Percentiles rank a stretch among this genome's conserved stretches.
Evolutionary conservation across 2,113 vertebrate species (phyloP).

Genomic region (Leptodactylus fuscus): DNA sequence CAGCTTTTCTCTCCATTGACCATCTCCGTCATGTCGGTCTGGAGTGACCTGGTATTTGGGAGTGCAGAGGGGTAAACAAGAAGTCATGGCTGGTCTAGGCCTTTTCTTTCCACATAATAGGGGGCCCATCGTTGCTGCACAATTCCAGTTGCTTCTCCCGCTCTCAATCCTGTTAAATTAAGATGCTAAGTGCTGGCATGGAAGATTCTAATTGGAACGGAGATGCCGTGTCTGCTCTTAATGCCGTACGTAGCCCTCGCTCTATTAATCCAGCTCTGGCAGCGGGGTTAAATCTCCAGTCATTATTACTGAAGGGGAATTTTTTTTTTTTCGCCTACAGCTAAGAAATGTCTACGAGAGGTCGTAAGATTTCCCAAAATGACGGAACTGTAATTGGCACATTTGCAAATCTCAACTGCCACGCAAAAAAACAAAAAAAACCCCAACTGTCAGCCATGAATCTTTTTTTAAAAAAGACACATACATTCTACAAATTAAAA

Average conservation of each 20-base stretch:
- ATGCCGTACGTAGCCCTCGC: neutral
- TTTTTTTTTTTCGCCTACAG: neutral
- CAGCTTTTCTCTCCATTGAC: neutral
- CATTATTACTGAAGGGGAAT: neutral
- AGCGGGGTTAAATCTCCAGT: neutral
- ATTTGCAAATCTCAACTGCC: neutral
- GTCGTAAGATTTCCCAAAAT: neutral
- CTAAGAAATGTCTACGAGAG: neutral
- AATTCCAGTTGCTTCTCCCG: neutral
- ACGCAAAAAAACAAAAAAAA: neutral
- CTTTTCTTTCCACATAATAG: conserved; percentile 19
- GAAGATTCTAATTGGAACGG: conserved; percentile 18
- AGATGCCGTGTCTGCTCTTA: conserved; percentile 5
- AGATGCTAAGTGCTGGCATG: conserved; percentile 32
- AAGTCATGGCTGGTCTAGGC: conserved; percentile 16
- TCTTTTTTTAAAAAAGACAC: neutral
- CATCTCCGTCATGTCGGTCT: neutral
- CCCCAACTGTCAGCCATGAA: neutral
- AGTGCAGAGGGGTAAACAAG: neutral
- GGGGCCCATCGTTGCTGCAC: neutral
- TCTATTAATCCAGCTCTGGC: neutral
- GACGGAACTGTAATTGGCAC: neutral
- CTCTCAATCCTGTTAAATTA: conserved; percentile 21
- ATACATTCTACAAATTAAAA: neutral
- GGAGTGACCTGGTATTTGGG: neutral